These are phyloP conservation scores for Brenthis hecate DNA, from an alignment of 2,888 invertebrate genomes.

Conservation along the genomic window DNA sequence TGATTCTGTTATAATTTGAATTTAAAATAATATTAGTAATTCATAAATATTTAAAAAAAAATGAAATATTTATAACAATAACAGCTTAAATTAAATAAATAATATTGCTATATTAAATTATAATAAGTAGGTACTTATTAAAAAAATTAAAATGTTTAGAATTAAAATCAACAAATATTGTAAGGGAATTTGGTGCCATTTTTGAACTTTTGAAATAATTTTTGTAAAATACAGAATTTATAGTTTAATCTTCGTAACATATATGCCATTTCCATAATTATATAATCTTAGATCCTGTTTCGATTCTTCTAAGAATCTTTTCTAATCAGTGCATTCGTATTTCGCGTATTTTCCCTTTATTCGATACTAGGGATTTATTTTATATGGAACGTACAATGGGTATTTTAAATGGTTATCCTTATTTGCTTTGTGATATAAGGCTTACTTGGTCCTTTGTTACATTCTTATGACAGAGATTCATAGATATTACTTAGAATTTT, in stretches of 20 bases:
- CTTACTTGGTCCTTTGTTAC: conserved; percentile 11
- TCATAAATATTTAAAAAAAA: too few relatives aligned
- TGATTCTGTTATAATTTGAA: background rate
- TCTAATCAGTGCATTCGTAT: conserved; percentile 28
- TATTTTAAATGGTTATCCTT: conserved; percentile 24
- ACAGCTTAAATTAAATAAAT: too few relatives aligned
- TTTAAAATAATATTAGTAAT: background rate
- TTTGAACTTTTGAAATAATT: too few relatives aligned
- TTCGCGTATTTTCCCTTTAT: conserved; percentile 24
- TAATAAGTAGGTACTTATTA: too few relatives aligned
- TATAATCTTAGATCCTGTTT: conserved; percentile 1
- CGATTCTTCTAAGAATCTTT: conserved; percentile 26
- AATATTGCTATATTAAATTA: too few relatives aligned
- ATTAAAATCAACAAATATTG: too few relatives aligned
- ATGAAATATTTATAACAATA: too few relatives aligned
- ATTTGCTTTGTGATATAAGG: conserved; percentile 17
- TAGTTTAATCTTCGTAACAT: background rate
- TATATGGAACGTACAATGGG: conserved; percentile 20
- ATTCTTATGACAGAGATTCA: background rate
- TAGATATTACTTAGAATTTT: background rate
- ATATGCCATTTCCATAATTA: conserved; percentile 5
- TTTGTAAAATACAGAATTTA: background rate
- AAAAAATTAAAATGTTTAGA: too few relatives aligned
- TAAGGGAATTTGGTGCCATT: too few relatives aligned
- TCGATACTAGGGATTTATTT: conserved; percentile 28